A percentile compares a stretch with the other conserved stretches of the same genome.
These are phyloP conservation scores for Melinopterus prodromus DNA, from an alignment of 2,888 invertebrate genomes.

Conservation along the genomic window DNA sequence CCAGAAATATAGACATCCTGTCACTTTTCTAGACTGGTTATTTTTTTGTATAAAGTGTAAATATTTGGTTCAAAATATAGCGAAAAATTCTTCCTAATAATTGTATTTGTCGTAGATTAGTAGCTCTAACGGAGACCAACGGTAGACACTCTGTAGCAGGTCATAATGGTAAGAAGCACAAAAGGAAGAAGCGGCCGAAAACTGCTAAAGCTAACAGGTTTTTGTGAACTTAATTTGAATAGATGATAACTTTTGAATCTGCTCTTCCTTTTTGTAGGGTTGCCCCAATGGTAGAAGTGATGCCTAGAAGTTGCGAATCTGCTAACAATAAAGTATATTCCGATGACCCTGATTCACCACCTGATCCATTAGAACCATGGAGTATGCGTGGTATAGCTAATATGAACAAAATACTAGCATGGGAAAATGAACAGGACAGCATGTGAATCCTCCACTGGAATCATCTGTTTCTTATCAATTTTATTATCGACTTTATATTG, in stretches of 20 bases:
- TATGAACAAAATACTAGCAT: slow-evolving; percentile 75
- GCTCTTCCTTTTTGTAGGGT: slow-evolving; percentile 58
- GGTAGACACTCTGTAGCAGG: slow-evolving; percentile 28
- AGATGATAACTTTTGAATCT: neutral
- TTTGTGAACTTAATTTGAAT: slow-evolving; percentile 26
- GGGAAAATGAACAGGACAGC: slow-evolving; percentile 62
- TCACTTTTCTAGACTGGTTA: too few relatives aligned
- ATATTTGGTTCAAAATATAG: neutral
- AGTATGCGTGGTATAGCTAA: slow-evolving; percentile 74
- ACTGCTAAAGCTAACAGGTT: slow-evolving; percentile 57
- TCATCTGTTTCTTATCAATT: too few relatives aligned
- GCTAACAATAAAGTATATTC: slow-evolving; percentile 53
- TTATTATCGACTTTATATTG: neutral
- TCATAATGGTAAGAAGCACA: slow-evolving; percentile 35
- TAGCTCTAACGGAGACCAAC: slow-evolving; percentile 31
- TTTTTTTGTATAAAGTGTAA: too few relatives aligned
- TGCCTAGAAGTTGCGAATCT: slow-evolving; percentile 59
- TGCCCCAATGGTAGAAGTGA: slow-evolving; percentile 58
- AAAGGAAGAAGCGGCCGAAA: slow-evolving; percentile 54
- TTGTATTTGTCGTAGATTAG: slow-evolving; percentile 30
- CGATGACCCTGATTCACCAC: slow-evolving; percentile 60
- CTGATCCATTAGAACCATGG: slow-evolving; percentile 77
- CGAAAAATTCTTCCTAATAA: neutral
- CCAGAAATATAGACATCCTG: too few relatives aligned
- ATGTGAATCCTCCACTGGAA: slow-evolving; percentile 32